Conservation (phyloP, 1,140 invertebrate species). For the Cataglyphis hispanica region DNA sequence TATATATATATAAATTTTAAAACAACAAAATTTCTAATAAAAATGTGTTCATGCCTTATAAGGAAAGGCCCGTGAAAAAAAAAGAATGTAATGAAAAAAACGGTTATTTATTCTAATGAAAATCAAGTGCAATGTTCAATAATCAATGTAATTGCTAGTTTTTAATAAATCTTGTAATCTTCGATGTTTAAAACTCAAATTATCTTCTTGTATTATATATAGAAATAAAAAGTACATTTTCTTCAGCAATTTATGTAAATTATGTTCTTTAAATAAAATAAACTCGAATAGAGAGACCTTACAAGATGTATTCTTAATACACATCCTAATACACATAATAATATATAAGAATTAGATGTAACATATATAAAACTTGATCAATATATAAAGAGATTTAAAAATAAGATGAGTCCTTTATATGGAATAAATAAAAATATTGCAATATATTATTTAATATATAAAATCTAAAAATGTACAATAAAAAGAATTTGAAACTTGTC, state of each 20-base stretch:
- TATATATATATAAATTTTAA: no score
- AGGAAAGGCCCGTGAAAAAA: background rate
- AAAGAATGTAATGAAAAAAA: conserved; percentile 32
- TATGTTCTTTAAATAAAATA: background rate
- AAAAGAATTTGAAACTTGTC: no score
- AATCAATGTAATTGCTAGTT: conserved; percentile 27
- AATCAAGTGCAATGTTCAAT: conserved; percentile 36
- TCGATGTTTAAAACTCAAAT: conserved; percentile 37
- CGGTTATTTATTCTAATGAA: conserved; percentile 30
- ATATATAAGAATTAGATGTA: background rate
- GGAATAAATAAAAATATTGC: no score
- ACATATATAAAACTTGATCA: background rate
- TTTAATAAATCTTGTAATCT: conserved; percentile 31
- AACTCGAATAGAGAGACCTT: background rate
- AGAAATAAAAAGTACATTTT: conserved; percentile 47
- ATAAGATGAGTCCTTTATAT: no score
- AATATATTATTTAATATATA: no score
- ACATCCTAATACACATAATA: background rate
- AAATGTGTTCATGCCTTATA: conserved; percentile 53
- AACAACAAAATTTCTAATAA: conserved; percentile 47
- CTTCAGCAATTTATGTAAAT: background rate
- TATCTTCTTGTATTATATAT: conserved; percentile 41
- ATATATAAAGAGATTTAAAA: no score
- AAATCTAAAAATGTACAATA: no score
- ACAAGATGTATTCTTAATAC: background rate